phyloP scores from a whole-genome alignment of 2,888 invertebrate species.

The Heliconius erato region DNA sequence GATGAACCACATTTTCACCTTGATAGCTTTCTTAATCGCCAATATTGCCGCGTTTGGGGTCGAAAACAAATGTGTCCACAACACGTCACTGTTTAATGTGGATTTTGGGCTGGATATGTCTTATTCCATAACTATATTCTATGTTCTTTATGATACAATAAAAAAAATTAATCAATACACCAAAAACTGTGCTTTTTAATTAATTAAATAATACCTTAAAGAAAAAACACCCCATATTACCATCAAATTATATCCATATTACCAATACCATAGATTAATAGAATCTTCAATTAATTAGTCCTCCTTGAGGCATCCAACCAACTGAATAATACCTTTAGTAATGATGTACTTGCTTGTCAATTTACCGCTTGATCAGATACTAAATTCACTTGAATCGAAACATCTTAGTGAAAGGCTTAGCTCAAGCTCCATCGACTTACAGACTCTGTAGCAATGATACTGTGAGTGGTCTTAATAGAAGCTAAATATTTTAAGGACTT shows the following conservation, averaged over 20 bases:
- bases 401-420: not conserved
- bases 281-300: conserved; percentile 9
- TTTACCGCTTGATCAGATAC: not conserved
- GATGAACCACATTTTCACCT: too few species aligned
- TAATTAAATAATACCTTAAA: too few species aligned
- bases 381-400: conserved; percentile 16
- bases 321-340: conserved; percentile 22
- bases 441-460: not conserved
- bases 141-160: too few species aligned
- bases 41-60: too few species aligned
- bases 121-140: too few species aligned
- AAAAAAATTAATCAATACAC: too few species aligned
- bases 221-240: not conserved
- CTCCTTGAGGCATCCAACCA: conserved; percentile 18
- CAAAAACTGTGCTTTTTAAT: too few species aligned
- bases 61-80: too few species aligned
- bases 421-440: conserved; percentile 1
- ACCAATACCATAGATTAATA: not conserved
- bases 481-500: not conserved
- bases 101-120: too few species aligned
- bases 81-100: too few species aligned
- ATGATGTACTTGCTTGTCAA: conserved; percentile 13
- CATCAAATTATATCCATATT: not conserved
- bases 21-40: too few species aligned
- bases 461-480: not conserved